Base-by-base conservation (phyloP, 1,140 invertebrate genomes). In the Campodea augens region DNA sequence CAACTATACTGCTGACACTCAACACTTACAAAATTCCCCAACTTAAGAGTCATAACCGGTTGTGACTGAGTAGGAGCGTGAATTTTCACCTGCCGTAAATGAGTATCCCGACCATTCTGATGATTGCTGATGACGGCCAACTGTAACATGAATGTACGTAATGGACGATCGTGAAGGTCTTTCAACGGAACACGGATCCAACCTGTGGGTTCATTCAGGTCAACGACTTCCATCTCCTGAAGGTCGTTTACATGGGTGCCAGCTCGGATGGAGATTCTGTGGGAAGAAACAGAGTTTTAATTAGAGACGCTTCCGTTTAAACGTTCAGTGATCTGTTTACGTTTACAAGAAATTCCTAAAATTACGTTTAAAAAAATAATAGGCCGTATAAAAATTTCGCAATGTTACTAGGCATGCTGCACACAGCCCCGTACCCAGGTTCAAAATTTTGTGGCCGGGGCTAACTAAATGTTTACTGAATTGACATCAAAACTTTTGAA, bases 241-340 rank as follows among this genome's bases (percentile, higher is more conserved):
- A 98, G 68, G 67, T 98, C 93, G 65, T 96, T 96, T 54, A 97
- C 95, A 64, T 95, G 85, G 39, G 85, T 95, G 5, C 93, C 93
- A 37, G 87, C 86, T 54, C 91, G 66, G 46, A 98, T 82, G 1
- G 90, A 95, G 51, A 98, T 89, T 60, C 89, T 78, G 56, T 36
- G 57, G 50, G 42, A 54, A 51, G 52, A 47, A 50, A 50, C 41
- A 46, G 44, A 43, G 25, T 45, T 25, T 13, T n/a, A n/a, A n/a
- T n/a, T n/a, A n/a, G n/a, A n/a, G n/a, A n/a, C n/a, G n/a, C n/a
- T n/a, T n/a, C n/a, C n/a, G n/a, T n/a, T n/a, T n/a, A n/a, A n/a
- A n/a, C n/a, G n/a, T n/a, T n/a, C n/a, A n/a, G n/a, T n/a, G n/a
- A n/a, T n/a, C n/a, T n/a, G n/a, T n/a, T n/a, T n/a, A n/a, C n/a